A percentile compares a stretch with the other conserved stretches of the same genome.
These are phyloP conservation scores for Drosophila pandora DNA, from an alignment of 1,140 invertebrate genomes.

Conservation along the genomic window DNA sequence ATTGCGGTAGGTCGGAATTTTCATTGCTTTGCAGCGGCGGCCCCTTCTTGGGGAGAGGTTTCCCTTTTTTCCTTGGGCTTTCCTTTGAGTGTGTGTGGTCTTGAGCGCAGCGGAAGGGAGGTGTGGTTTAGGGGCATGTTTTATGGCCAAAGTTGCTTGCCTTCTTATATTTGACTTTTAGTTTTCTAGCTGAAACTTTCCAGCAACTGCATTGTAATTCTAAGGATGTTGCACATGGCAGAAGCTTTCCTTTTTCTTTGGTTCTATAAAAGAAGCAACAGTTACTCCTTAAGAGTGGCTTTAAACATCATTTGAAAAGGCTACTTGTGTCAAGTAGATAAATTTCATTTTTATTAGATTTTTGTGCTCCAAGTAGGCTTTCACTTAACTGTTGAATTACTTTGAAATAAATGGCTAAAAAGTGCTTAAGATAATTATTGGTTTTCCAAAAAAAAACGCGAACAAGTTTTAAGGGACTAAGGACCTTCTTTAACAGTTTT, in stretches of 20 bases:
- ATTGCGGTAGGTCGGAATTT: slow-evolving; percentile 82
- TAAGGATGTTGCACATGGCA: slow-evolving; percentile 29
- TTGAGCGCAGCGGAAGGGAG: too few species aligned
- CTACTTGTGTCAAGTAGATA: slow-evolving; percentile 1
- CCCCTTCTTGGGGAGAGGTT: neutral
- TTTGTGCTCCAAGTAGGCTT: too few species aligned
- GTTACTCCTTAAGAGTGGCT: slow-evolving; percentile 9
- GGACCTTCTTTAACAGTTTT: too few species aligned
- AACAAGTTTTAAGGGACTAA: too few species aligned
- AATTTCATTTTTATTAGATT: neutral
- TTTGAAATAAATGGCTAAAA: too few species aligned
- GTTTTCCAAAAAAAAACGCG: too few species aligned
- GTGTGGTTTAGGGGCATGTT: slow-evolving; percentile 40
- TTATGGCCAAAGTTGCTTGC: slow-evolving; percentile 45
- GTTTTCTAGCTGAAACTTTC: slow-evolving; percentile 35
- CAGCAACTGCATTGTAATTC: slow-evolving; percentile 33
- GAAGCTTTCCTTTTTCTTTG: slow-evolving; percentile 23
- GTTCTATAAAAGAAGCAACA: slow-evolving; percentile 31
- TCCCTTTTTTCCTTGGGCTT: slow-evolving; percentile 3
- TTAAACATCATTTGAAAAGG: neutral
- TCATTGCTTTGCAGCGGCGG: slow-evolving; percentile 56
- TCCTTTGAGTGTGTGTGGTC: slow-evolving; percentile 13
- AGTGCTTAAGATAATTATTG: too few species aligned
- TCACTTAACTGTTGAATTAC: too few species aligned
- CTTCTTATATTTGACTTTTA: slow-evolving; percentile 50